A percentile compares a stretch with the other conserved stretches of the same genome.
Evolutionary conservation across 2,888 invertebrate species (phyloP).

Genomic region (Lasioglossum marginatum): DNA sequence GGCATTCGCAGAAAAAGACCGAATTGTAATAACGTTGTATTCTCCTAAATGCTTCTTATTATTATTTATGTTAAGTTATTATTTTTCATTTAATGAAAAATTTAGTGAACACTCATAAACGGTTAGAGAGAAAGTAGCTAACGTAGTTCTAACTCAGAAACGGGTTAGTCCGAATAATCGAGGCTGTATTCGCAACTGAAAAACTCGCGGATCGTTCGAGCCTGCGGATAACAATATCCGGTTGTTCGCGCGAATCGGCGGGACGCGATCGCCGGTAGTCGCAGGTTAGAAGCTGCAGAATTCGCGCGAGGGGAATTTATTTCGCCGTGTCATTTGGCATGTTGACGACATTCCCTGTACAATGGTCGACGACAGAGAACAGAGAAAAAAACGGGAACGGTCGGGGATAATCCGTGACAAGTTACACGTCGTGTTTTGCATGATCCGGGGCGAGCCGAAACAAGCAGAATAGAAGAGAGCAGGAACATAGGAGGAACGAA

Average conservation of each 20-base stretch:
- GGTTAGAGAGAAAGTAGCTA: no score
- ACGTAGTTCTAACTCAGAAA: no score
- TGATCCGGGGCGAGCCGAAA: constrained; percentile 55
- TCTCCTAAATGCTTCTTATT: not conserved
- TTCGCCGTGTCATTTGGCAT: constrained; percentile 17
- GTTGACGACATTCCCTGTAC: constrained; percentile 22
- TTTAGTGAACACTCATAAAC: not conserved
- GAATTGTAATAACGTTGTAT: not conserved
- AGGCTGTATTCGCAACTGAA: no score
- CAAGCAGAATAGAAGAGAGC: constrained; percentile 47
- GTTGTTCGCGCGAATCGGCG: not conserved
- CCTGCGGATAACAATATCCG: not conserved
- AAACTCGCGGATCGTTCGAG: no score
- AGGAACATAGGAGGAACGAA: constrained; percentile 55
- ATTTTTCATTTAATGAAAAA: not conserved
- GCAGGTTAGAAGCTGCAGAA: not conserved
- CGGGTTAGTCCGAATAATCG: no score
- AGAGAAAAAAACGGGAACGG: not conserved
- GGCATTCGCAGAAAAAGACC: not conserved
- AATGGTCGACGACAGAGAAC: not conserved
- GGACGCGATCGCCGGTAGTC: no score
- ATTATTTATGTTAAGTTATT: not conserved
- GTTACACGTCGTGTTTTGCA: constrained; percentile 62
- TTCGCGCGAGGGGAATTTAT: not conserved
- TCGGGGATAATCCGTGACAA: constrained; percentile 61